Conservation (phyloP, 1,140 invertebrate species). For the Dendrolimus punctatus region DNA sequence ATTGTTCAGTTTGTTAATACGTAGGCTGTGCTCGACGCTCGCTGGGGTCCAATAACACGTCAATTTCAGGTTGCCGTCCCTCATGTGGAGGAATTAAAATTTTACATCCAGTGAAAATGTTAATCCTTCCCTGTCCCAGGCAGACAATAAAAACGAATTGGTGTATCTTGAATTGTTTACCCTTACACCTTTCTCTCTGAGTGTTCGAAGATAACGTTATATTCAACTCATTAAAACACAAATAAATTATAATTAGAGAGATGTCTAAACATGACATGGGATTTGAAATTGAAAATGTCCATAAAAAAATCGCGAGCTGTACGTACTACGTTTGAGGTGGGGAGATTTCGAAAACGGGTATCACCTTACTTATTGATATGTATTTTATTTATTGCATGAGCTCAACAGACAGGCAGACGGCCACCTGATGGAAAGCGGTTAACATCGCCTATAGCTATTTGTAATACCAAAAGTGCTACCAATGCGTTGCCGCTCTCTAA, state of each 20-base stretch:
- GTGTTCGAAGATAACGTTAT: background rate
- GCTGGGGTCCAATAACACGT: constrained; percentile 44
- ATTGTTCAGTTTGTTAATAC: constrained; percentile 1
- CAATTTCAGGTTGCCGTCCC: constrained; percentile 37
- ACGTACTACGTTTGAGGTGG: too few relatives aligned
- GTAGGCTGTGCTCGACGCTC: constrained; percentile 9
- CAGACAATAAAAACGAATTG: constrained; percentile 47
- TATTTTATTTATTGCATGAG: too few relatives aligned
- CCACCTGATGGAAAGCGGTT: too few relatives aligned
- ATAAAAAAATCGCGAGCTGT: too few relatives aligned
- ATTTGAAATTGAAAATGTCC: too few relatives aligned
- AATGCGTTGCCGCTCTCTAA: too few relatives aligned
- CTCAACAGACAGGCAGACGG: too few relatives aligned
- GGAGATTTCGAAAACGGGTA: background rate
- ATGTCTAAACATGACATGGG: too few relatives aligned
- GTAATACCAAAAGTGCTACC: too few relatives aligned
- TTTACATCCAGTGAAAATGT: constrained; percentile 52
- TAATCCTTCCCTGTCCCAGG: constrained; percentile 47
- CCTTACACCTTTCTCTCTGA: constrained; percentile 10
- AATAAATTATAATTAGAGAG: too few relatives aligned
- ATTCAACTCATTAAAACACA: too few relatives aligned
- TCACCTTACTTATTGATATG: background rate
- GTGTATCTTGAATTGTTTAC: constrained; percentile 44
- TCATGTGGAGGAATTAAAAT: constrained; percentile 52
- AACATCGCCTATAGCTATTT: too few relatives aligned